Conservation (phyloP, 2,797 vertebrate species). For the Rhodeus uyekii region DNA sequence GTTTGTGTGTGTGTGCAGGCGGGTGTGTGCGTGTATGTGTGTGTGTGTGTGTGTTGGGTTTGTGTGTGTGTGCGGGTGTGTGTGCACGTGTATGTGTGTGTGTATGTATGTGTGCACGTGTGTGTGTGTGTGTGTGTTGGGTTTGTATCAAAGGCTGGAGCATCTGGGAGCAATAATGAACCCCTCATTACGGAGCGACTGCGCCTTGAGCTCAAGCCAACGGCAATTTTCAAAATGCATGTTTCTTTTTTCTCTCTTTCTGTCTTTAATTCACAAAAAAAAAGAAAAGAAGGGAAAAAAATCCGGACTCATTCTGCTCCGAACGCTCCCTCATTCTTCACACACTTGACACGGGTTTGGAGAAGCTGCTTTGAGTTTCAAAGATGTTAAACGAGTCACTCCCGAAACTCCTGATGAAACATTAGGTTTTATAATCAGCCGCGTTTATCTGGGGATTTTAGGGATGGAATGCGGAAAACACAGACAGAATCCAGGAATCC, state of each 20-base stretch:
- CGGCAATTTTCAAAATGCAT: constrained; percentile 72
- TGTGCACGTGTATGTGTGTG: constrained; percentile 2
- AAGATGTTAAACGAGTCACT: not conserved
- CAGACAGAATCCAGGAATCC: no score
- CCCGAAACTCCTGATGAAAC: no score
- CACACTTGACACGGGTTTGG: not conserved
- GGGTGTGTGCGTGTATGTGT: no score
- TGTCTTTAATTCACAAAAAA: constrained; percentile 48
- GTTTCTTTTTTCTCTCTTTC: constrained; percentile 36
- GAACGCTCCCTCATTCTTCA: not conserved
- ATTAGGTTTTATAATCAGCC: no score
- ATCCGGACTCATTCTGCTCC: constrained; percentile 10
- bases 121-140: constrained; percentile 66
- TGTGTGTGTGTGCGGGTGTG: no score
- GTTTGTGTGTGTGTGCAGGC: no score
- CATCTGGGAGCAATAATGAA: constrained; percentile 86
- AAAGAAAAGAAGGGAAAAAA: no score
- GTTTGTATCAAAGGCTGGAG: constrained; percentile 78
- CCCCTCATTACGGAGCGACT: constrained; percentile 83
- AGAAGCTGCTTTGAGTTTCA: not conserved
- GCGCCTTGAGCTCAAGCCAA: constrained; percentile 81
- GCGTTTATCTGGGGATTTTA: no score
- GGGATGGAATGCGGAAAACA: no score
- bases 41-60: no score
- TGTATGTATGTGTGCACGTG: no score